A percentile compares a stretch with the other conserved stretches of the same genome.
Conservation (phyloP, 2,797 vertebrate species). For the Spinus pinus region DNA sequence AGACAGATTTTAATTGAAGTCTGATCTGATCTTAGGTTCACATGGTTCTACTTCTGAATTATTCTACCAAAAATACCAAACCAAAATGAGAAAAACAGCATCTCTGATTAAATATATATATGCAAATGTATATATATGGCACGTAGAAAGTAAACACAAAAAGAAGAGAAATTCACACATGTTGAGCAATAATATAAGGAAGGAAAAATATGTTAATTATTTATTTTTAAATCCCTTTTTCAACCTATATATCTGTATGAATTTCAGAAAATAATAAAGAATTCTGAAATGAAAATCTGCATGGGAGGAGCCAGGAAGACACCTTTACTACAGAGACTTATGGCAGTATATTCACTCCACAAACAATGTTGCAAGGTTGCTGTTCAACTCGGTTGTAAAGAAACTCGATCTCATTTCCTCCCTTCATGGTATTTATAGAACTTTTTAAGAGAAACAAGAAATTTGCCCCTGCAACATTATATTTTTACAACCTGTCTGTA, state of each 20-base stretch:
- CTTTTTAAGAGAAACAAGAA: neutral
- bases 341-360: neutral
- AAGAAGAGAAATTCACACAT: neutral
- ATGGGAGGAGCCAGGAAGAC: neutral
- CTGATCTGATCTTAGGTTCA: neutral
- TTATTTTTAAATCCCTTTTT: rapidly evolving
- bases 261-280: neutral
- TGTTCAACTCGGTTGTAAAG: neutral
- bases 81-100: neutral
- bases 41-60: neutral
- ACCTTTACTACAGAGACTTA: neutral
- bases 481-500: neutral
- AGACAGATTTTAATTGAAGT: neutral
- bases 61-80: neutral
- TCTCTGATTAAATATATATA: neutral
- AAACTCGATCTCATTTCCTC: neutral
- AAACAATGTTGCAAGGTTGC: neutral
- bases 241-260: neutral
- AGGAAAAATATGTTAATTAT: rapidly evolving
- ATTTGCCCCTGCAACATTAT: neutral
- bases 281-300: neutral
- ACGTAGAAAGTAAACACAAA: neutral
- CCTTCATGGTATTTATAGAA: neutral
- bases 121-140: neutral
- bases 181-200: neutral